A percentile compares a stretch with the other conserved stretches of the same genome.
Conservation (phyloP, 2,797 vertebrate species). For the Hyperoplus immaculatus region DNA sequence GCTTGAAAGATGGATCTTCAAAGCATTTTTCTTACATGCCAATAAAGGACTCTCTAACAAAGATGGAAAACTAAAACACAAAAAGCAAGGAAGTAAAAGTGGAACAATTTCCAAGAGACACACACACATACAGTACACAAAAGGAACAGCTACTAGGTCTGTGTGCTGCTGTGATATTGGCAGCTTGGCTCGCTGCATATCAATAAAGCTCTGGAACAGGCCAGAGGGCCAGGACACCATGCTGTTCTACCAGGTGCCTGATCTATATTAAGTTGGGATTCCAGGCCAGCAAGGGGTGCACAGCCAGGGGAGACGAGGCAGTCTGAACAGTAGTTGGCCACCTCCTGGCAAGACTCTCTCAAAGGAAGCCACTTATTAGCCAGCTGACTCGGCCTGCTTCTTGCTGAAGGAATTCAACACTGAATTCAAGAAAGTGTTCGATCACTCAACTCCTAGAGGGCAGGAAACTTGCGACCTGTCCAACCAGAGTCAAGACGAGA, state of each 20-base stretch:
- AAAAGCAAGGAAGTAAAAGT: conserved; percentile 21
- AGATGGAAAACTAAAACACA: conserved; percentile 36
- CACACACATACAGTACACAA: conserved; percentile 13
- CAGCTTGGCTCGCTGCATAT: conserved; percentile 73
- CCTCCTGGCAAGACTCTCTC: conserved; percentile 53
- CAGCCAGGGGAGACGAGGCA: conserved; percentile 49
- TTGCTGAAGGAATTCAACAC: not conserved
- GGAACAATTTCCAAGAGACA: conserved; percentile 19
- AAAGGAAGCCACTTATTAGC: conserved; percentile 62
- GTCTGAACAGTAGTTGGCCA: conserved; percentile 63
- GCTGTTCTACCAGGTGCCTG: conserved; percentile 65
- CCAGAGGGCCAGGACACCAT: conserved; percentile 67
- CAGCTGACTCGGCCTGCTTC: not conserved
- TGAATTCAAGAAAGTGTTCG: not conserved
- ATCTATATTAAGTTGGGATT: conserved; percentile 75
- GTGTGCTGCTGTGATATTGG: conserved; percentile 79
- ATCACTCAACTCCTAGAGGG: not conserved
- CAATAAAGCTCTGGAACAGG: conserved; percentile 77
- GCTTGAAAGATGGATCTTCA: not conserved
- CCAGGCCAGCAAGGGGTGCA: conserved; percentile 62
- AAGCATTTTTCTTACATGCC: conserved; percentile 34
- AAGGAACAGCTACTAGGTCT: conserved; percentile 47
- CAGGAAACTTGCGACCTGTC: not conserved
- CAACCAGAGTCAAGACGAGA: not conserved
- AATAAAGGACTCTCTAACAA: conserved; percentile 31